Conservation (phyloP, 2,888 invertebrate genomes). For the Pseudanteris insignis region DNA sequence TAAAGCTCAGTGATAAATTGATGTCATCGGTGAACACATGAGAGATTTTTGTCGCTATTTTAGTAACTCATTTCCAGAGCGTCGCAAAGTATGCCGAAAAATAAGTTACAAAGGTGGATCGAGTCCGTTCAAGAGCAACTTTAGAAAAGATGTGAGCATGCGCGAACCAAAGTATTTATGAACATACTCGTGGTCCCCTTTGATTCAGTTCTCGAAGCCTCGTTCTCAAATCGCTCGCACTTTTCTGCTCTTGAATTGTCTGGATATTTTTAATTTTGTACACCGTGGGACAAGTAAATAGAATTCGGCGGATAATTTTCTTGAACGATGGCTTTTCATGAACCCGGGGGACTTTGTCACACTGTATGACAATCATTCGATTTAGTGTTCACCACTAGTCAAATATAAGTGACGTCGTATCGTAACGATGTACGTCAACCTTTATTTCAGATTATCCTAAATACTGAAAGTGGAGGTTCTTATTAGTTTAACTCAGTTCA, state of each 20-base stretch:
- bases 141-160: conserved; percentile 16
- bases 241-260: conserved; percentile 3
- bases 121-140: conserved; percentile 2
- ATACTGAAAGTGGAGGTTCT: too few species aligned
- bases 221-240: conserved; percentile 5
- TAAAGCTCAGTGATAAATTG: too few species aligned
- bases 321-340: too few species aligned
- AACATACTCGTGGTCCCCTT: conserved; percentile 15
- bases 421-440: too few species aligned
- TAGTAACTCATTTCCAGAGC: conserved; percentile 1
- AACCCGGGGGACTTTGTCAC: too few species aligned
- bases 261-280: conserved; percentile 5
- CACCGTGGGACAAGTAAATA: background rate
- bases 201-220: conserved; percentile 11
- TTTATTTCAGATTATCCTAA: too few species aligned
- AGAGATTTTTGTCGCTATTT: background rate
- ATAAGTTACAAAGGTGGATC: background rate
- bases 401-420: too few species aligned
- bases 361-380: too few species aligned
- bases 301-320: background rate
- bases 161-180: conserved; percentile 15
- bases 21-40: too few species aligned
- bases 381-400: too few species aligned
- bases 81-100: background rate
- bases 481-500: too few species aligned